A percentile compares a stretch with the other conserved stretches of the same genome.
phyloP scores from a whole-genome alignment of 2,113 vertebrate genomes.

The Thalassoma bifasciatum region DNA sequence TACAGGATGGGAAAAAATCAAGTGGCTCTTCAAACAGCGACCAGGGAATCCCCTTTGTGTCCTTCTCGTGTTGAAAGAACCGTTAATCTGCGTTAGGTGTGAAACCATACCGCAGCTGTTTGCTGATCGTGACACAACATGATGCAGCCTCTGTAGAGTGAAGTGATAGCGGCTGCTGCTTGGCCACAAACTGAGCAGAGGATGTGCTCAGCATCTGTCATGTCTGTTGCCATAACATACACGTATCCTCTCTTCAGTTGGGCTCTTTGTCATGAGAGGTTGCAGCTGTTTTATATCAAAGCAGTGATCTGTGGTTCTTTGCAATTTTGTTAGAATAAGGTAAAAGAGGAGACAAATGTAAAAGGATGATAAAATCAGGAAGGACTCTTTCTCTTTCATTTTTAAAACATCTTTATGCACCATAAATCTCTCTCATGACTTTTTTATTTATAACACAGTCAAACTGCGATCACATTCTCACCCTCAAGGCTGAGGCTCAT shows the following conservation, averaged over 20 bases:
- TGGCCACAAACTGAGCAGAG: constrained; percentile 27
- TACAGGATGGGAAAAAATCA: constrained; percentile 24
- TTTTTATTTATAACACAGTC: constrained; percentile 47
- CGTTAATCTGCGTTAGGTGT: constrained; percentile 44
- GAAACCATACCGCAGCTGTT: constrained; percentile 54
- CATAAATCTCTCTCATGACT: constrained; percentile 28
- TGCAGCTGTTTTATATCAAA: constrained; percentile 57
- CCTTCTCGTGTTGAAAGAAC: constrained; percentile 45
- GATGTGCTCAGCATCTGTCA: constrained; percentile 57
- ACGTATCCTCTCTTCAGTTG: constrained; percentile 32
- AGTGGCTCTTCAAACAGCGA: constrained; percentile 25
- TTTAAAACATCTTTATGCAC: background rate
- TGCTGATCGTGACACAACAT: constrained; percentile 59
- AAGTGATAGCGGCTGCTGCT: constrained; percentile 36
- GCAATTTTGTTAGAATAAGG: constrained; percentile 33
- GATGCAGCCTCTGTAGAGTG: constrained; percentile 23
- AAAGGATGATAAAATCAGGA: constrained; percentile 46
- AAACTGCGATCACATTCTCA: constrained; percentile 54
- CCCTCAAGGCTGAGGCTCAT: constrained; percentile 31
- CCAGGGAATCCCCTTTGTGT: constrained; percentile 67
- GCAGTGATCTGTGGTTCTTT: constrained; percentile 19
- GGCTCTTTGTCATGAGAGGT: constrained; percentile 23
- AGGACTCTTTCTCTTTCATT: constrained; percentile 8
- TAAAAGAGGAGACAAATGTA: background rate
- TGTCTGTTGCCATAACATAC: constrained; percentile 64